These are phyloP conservation scores for Drosophila aff. DNA, from an alignment of 1,140 invertebrate species.

Conservation along the genomic window DNA sequence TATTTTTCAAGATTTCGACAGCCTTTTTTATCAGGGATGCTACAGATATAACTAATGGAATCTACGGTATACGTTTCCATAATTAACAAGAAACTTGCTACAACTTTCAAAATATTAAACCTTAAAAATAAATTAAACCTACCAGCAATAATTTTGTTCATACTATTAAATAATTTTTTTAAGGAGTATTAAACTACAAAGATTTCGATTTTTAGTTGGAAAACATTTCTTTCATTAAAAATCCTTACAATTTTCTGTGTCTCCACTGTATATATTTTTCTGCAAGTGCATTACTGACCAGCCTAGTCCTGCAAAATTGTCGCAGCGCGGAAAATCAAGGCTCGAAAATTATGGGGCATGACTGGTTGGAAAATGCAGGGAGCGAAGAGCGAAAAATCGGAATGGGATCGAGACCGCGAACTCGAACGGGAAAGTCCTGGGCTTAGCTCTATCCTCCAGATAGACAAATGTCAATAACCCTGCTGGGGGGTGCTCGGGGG, in stretches of 20 bases:
- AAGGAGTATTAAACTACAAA: not conserved
- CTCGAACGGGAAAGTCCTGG: conserved; percentile 15
- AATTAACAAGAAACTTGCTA: too few relatives aligned
- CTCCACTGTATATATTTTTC: not conserved
- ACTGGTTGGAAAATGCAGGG: conserved; percentile 20
- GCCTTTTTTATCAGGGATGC: too few relatives aligned
- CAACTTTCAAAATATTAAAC: too few relatives aligned
- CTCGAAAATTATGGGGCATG: conserved; percentile 50
- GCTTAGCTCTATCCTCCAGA: conserved; percentile 43
- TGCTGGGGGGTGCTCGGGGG: conserved; percentile 19
- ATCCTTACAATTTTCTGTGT: not conserved
- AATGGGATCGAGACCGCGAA: conserved; percentile 2
- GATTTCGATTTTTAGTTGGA: not conserved
- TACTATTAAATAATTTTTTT: not conserved
- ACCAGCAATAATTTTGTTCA: not conserved
- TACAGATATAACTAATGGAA: too few relatives aligned
- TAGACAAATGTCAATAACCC: conserved; percentile 73
- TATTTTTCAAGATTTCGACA: too few relatives aligned
- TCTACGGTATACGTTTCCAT: too few relatives aligned
- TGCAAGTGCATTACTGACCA: conserved; percentile 28
- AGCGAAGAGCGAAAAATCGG: conserved; percentile 6
- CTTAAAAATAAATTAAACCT: not conserved
- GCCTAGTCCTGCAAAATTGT: conserved; percentile 39
- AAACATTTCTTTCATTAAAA: not conserved
- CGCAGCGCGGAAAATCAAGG: conserved; percentile 69